A percentile compares a stretch with the other conserved stretches of the same genome.
These are phyloP conservation scores for Chaenocephalus aceratus DNA, from an alignment of 2,113 vertebrate genomes.

Conservation along the genomic window DNA sequence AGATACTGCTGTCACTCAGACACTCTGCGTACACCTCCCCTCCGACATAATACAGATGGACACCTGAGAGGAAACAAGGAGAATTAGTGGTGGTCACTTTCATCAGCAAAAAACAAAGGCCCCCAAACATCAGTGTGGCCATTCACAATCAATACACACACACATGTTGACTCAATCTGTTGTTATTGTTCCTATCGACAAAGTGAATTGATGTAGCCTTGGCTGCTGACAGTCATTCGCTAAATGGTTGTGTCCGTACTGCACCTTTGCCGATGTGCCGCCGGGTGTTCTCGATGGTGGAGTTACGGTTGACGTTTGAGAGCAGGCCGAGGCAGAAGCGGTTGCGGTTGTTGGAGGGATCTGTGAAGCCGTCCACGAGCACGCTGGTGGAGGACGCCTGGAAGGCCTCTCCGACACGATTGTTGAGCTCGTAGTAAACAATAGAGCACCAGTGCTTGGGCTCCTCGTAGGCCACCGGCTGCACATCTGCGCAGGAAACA, in stretches of 20 bases:
- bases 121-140: slow-evolving; percentile 21
- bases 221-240: slow-evolving; percentile 19
- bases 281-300: slow-evolving; percentile 98
- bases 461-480: slow-evolving; percentile 97
- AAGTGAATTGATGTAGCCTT: slow-evolving; percentile 50
- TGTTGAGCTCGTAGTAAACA: slow-evolving; percentile 99
- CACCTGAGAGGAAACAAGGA: slow-evolving; percentile 82
- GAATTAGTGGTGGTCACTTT: slow-evolving; percentile 9
- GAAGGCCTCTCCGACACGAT: slow-evolving; percentile 96
- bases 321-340: slow-evolving; percentile 98
- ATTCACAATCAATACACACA: slow-evolving; percentile 44
- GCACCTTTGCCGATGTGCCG: slow-evolving; percentile 97
- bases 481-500: slow-evolving; percentile 89
- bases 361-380: slow-evolving; percentile 97
- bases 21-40: slow-evolving; percentile 98
- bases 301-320: slow-evolving; percentile 99
- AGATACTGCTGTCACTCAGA: slow-evolving; percentile 98
- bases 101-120: neutral
- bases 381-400: slow-evolving; percentile 97
- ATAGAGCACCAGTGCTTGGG: slow-evolving; percentile 99
- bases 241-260: slow-evolving; percentile 3
- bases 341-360: slow-evolving; percentile 99
- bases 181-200: slow-evolving; percentile 52
- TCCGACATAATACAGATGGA: slow-evolving; percentile 97
- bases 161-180: slow-evolving; percentile 38